phyloP scores from a whole-genome alignment of 2,888 invertebrate species.

The Protophormia terraenovae region DNA sequence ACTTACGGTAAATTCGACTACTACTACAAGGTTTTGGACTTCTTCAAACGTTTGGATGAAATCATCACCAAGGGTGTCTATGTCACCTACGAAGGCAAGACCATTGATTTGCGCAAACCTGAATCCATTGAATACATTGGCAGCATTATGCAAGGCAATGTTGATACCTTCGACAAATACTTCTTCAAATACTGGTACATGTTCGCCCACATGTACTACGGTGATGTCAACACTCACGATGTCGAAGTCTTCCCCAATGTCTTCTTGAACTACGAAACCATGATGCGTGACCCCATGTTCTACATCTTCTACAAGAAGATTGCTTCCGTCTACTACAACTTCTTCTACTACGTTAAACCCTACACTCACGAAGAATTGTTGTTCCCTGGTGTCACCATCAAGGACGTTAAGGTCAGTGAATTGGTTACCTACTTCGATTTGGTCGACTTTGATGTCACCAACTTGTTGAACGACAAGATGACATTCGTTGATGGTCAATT shows the following conservation, averaged over 20 bases:
- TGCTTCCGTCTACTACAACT: conserved; percentile 83
- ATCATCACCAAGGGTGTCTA: conserved; percentile 82
- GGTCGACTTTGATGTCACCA: conserved; percentile 83
- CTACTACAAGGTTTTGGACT: conserved; percentile 73
- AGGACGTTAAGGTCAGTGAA: conserved; percentile 84
- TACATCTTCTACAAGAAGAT: conserved; percentile 86
- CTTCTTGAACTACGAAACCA: conserved; percentile 85
- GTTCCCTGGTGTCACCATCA: conserved; percentile 84
- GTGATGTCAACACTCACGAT: conserved; percentile 68
- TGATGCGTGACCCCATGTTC: conserved; percentile 87
- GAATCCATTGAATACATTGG: too few species aligned
- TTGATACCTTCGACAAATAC: conserved; percentile 65
- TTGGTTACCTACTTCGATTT: conserved; percentile 87
- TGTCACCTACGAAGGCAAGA: conserved; percentile 81
- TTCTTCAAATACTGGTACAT: conserved; percentile 70
- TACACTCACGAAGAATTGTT: conserved; percentile 85
- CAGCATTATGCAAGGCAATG: too few species aligned
- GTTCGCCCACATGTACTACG: conserved; percentile 60
- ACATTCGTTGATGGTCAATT: conserved; percentile 76
- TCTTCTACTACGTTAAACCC: conserved; percentile 83
- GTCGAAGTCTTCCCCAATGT: conserved; percentile 82
- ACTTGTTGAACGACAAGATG: conserved; percentile 70
- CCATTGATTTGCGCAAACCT: conserved; percentile 83
- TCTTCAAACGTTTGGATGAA: conserved; percentile 81
- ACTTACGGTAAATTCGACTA: conserved; percentile 75